phyloP scores from a whole-genome alignment of 2,797 vertebrate species.

The Enteromius paludinosus region DNA sequence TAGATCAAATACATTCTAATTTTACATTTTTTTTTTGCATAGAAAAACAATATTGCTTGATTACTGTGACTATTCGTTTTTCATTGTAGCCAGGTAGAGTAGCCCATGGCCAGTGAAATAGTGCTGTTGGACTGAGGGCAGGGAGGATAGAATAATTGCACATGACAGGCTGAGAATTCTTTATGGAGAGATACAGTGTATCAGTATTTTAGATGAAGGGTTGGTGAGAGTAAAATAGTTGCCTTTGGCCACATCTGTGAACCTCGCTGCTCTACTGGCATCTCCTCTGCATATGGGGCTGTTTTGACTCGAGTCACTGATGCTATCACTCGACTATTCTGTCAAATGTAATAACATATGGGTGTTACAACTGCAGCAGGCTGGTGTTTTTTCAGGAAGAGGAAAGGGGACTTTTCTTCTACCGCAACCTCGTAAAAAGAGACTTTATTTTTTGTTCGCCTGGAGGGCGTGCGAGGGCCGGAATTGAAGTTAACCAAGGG shows the following conservation, averaged over 20 bases:
- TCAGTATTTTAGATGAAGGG: slow-evolving; percentile 42
- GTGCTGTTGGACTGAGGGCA: slow-evolving; percentile 16
- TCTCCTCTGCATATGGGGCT: slow-evolving; percentile 52
- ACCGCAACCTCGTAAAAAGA: slow-evolving; percentile 63
- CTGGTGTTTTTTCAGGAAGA: slow-evolving; percentile 57
- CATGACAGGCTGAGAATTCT: not conserved
- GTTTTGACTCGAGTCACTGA: slow-evolving; percentile 61
- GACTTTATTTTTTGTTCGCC: slow-evolving; percentile 65
- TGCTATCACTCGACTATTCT: slow-evolving; percentile 61
- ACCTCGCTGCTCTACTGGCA: slow-evolving; percentile 30
- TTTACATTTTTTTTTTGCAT: not conserved
- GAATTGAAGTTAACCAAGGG: slow-evolving; percentile 67
- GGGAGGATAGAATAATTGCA: slow-evolving; percentile 17
- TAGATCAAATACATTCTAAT: not conserved
- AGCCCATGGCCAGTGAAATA: not conserved
- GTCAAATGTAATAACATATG: slow-evolving; percentile 70
- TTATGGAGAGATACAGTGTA: slow-evolving; percentile 17
- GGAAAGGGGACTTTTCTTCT: slow-evolving; percentile 62
- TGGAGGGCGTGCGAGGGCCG: slow-evolving; percentile 41
- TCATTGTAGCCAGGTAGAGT: slow-evolving; percentile 26
- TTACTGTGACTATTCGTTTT: slow-evolving; percentile 20
- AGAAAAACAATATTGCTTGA: slow-evolving; percentile 31
- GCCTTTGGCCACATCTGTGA: slow-evolving; percentile 23
- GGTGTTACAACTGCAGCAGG: slow-evolving; percentile 55
- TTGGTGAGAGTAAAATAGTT: slow-evolving; percentile 59